These are phyloP conservation scores for Phyto melanocephala DNA, from an alignment of 2,888 invertebrate species.

Conservation along the genomic window DNA sequence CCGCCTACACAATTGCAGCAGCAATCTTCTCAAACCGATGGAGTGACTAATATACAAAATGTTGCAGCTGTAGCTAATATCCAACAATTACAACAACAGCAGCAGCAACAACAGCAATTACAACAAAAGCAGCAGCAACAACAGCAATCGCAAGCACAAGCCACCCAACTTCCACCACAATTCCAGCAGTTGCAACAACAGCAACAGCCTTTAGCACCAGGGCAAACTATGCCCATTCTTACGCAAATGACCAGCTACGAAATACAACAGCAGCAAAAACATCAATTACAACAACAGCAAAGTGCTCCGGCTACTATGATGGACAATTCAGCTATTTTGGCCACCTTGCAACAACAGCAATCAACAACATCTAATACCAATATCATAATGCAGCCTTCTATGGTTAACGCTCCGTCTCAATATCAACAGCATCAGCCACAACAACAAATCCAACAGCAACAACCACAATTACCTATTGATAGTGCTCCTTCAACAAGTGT, in stretches of 20 bases:
- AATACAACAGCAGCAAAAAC: constrained; percentile 65
- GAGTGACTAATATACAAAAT: constrained; percentile 65
- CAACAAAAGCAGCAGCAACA: constrained; percentile 54
- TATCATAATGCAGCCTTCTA: constrained; percentile 67
- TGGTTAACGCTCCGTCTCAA: constrained; percentile 51
- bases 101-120: constrained; percentile 56
- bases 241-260: constrained; percentile 74
- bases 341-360: constrained; percentile 70
- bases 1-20: constrained; percentile 65
- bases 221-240: constrained; percentile 75
- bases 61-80: constrained; percentile 55
- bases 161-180: constrained; percentile 66
- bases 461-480: constrained; percentile 67
- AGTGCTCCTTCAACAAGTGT: constrained; percentile 73
- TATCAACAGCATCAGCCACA: constrained; percentile 64
- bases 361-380: constrained; percentile 37
- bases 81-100: constrained; percentile 53
- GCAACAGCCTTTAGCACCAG: constrained; percentile 65
- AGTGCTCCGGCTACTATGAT: constrained; percentile 75
- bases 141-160: constrained; percentile 61
- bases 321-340: constrained; percentile 72
- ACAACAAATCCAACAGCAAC: constrained; percentile 64
- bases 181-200: constrained; percentile 73
- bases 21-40: constrained; percentile 76
- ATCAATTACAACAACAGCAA: constrained; percentile 67